phyloP scores from a whole-genome alignment of 1,140 invertebrate genomes.

The Pseudachorutes palmiensis region DNA sequence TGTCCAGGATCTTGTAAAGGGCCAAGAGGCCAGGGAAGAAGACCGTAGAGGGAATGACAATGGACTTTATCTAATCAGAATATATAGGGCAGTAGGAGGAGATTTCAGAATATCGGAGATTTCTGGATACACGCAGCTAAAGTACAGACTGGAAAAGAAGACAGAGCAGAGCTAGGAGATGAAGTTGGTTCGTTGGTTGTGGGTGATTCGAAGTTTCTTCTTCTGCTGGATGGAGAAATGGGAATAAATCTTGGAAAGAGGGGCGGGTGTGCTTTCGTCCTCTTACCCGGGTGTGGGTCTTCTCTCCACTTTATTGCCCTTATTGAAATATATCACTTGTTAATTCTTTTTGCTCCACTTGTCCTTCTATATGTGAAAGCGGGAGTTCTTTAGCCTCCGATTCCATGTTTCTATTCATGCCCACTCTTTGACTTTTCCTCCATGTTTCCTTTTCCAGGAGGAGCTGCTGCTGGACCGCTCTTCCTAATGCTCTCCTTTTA shows the following conservation, averaged over 20 bases:
- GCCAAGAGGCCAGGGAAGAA: no score
- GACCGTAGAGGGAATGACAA: background rate
- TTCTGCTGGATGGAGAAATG: background rate
- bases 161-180: background rate
- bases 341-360: constrained; percentile 29
- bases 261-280: background rate
- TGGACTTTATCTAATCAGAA: constrained; percentile 2
- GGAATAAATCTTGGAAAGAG: background rate
- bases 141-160: background rate
- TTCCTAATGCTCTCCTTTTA: background rate
- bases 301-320: constrained; percentile 28
- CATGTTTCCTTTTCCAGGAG: no score
- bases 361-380: no score
- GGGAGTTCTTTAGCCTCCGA: constrained; percentile 2
- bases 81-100: background rate
- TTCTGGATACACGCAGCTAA: background rate
- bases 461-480: no score
- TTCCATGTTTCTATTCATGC: background rate
- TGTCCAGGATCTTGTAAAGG: no score
- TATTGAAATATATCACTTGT: constrained; percentile 34
- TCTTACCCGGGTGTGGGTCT: constrained; percentile 14
- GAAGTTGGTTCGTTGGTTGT: background rate
- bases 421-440: no score
- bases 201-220: background rate
- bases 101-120: background rate